phyloP scores from a whole-genome alignment of 2,888 invertebrate species.

The Keiferia lycopersicella region DNA sequence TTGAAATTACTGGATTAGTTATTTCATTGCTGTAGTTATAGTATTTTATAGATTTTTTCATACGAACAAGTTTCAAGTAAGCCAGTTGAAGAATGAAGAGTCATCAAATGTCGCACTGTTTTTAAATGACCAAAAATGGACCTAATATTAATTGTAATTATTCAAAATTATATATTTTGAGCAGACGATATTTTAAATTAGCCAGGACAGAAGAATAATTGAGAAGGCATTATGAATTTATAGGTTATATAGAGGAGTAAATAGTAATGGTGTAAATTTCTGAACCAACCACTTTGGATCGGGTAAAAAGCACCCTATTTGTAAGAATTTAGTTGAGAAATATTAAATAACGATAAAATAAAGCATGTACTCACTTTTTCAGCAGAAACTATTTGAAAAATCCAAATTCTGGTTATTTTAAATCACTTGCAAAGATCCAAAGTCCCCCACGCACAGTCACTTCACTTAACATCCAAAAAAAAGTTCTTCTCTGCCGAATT shows the following conservation, averaged over 20 bases:
- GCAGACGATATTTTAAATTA: too few species aligned
- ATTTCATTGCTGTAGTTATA: neutral
- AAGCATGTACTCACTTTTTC: constrained; percentile 54
- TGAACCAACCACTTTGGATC: neutral
- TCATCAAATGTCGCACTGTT: too few species aligned
- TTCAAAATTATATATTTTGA: too few species aligned
- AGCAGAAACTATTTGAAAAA: constrained; percentile 32
- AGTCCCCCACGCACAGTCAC: constrained; percentile 48
- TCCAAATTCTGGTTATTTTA: constrained; percentile 31
- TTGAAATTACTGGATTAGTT: neutral
- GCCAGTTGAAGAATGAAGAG: too few species aligned
- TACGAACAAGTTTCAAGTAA: too few species aligned
- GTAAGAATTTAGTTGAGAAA: neutral
- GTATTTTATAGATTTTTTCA: neutral
- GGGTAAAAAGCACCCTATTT: neutral
- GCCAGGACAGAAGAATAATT: too few species aligned
- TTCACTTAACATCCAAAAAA: constrained; percentile 53
- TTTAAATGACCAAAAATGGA: too few species aligned
- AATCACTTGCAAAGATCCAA: constrained; percentile 37
- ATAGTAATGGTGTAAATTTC: neutral
- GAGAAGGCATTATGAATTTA: too few species aligned
- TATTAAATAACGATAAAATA: constrained; percentile 36
- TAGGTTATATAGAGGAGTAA: neutral
- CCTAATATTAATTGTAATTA: too few species aligned
- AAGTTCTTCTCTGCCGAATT: constrained; percentile 40